These are phyloP conservation scores for Stigmatopora argus DNA, from an alignment of 2,113 vertebrate genomes.

Conservation along the genomic window DNA sequence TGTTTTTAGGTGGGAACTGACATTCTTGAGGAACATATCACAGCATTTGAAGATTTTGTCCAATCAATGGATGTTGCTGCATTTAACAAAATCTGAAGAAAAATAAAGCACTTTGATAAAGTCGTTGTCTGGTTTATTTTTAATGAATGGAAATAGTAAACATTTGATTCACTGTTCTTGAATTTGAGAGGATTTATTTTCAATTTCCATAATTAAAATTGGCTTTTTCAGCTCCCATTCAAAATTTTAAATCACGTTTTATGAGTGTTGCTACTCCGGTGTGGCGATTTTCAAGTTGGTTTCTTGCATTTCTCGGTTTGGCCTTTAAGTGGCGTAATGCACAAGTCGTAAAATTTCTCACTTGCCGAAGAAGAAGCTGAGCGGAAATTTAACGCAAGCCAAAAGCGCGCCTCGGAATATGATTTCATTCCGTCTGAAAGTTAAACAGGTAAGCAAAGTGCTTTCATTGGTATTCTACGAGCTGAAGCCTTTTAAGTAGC, in stretches of 20 bases:
- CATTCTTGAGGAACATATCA: conserved; percentile 88
- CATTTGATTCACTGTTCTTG: neutral
- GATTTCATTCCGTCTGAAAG: conserved; percentile 15
- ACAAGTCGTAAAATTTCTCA: fast-evolving
- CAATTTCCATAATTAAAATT: neutral
- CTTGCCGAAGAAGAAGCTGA: conserved; percentile 24
- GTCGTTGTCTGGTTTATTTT: neutral
- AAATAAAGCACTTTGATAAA: conserved; percentile 40
- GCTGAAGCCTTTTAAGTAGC: no score
- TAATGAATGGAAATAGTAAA: neutral
- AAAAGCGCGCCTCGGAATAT: conserved; percentile 21
- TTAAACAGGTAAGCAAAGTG: conserved; percentile 29
- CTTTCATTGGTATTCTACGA: no score
- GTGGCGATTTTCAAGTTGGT: neutral
- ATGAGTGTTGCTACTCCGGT: no score
- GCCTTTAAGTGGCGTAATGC: neutral
- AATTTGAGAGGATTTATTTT: neutral
- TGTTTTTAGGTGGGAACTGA: conserved; percentile 80
- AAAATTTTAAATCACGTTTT: neutral
- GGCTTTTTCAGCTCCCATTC: neutral
- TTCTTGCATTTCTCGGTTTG: neutral
- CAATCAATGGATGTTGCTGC: conserved; percentile 98
- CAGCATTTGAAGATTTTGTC: conserved; percentile 89
- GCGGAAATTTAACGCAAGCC: conserved; percentile 45
- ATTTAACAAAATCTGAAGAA: conserved; percentile 91